phyloP scores from a whole-genome alignment of 2,797 vertebrate species.

The Notolabrus celidotus region DNA sequence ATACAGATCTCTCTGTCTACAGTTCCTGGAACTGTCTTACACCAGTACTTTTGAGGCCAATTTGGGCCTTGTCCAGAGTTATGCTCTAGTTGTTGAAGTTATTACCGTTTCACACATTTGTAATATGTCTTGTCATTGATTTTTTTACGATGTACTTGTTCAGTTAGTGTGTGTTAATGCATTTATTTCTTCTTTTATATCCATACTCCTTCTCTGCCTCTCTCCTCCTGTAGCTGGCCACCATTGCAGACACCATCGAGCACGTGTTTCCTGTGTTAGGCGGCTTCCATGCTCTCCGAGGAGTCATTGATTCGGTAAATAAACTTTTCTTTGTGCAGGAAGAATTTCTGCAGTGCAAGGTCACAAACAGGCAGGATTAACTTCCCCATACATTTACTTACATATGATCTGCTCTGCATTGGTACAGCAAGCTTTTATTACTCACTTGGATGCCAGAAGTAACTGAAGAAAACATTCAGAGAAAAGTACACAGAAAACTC shows the following conservation, averaged over 20 bases:
- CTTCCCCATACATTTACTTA: background rate
- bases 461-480: constrained; percentile 11
- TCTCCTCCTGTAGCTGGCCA: constrained; percentile 85
- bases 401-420: background rate
- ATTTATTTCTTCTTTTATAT: no score
- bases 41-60: background rate
- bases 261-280: constrained; percentile 92
- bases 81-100: background rate
- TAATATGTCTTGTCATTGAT: no score
- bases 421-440: background rate
- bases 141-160: background rate
- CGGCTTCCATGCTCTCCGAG: constrained; percentile 91
- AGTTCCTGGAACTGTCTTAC: background rate
- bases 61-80: background rate
- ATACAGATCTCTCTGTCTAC: no score
- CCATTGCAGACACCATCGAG: constrained; percentile 92
- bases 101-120: no score
- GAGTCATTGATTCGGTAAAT: constrained; percentile 92
- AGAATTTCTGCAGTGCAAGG: background rate
- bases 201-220: background rate
- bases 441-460: background rate
- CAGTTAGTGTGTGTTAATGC: background rate
- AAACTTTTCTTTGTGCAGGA: constrained; percentile 23
- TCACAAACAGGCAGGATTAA: constrained; percentile 1
- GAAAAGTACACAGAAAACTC: no score